Evolutionary conservation across 1,140 invertebrate genomes (phyloP).

Genomic region (Chionoecetes opilio): DNA sequence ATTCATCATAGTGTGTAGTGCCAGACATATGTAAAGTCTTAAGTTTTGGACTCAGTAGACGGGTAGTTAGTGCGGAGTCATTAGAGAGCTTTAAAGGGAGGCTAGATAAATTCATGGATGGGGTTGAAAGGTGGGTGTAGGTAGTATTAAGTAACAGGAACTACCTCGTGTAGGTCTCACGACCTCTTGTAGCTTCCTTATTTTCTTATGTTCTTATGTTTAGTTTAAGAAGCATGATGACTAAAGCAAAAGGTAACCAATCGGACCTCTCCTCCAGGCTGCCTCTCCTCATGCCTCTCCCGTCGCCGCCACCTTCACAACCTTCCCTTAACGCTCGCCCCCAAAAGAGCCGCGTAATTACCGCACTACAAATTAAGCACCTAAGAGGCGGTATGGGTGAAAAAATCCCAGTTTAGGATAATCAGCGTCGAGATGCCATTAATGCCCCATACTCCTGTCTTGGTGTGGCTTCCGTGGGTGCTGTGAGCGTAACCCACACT

Average conservation of each 20-base stretch:
- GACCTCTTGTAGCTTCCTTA: too few relatives aligned
- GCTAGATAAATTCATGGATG: too few relatives aligned
- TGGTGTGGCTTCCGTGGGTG: conserved; percentile 54
- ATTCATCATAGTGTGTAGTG: background rate
- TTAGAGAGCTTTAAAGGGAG: too few relatives aligned
- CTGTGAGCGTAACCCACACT: background rate
- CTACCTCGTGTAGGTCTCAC: too few relatives aligned
- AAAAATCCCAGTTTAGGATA: conserved; percentile 72
- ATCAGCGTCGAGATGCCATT: conserved; percentile 74
- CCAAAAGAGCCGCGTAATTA: conserved; percentile 65
- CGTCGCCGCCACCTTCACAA: background rate
- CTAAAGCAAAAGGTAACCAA: background rate
- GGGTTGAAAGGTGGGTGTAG: too few relatives aligned
- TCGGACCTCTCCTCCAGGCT: background rate
- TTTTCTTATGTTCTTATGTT: too few relatives aligned
- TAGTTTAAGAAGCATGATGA: background rate
- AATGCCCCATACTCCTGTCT: conserved; percentile 73
- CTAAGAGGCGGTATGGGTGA: conserved; percentile 47
- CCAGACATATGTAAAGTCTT: background rate
- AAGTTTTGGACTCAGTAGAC: too few relatives aligned
- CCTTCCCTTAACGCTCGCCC: conserved; percentile 31
- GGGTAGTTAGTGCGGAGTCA: too few relatives aligned
- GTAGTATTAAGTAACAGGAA: too few relatives aligned
- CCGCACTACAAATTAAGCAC: conserved; percentile 73
- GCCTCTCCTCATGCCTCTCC: background rate